phyloP scores from a whole-genome alignment of 2,113 vertebrate genomes.

The Sarotherodon lohbergeri region DNA sequence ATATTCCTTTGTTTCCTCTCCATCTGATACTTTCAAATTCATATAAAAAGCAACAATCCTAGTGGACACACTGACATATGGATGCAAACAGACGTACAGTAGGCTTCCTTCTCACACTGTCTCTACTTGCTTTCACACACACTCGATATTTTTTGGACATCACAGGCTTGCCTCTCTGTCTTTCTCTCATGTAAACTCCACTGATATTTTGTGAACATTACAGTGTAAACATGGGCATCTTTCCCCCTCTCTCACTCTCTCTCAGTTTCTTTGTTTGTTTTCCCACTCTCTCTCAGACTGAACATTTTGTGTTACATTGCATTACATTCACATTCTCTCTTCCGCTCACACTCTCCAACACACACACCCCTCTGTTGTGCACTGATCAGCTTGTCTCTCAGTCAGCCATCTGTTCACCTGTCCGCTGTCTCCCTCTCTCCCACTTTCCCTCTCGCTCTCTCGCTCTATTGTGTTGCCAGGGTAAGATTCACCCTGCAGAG shows the following conservation, averaged over 20 bases:
- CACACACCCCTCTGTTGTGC: constrained; percentile 17
- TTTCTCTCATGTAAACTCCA: constrained; percentile 8
- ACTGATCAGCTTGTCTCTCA: constrained; percentile 65
- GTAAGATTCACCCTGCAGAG: constrained; percentile 72
- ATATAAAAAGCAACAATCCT: not conserved
- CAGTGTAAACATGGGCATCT: constrained; percentile 30
- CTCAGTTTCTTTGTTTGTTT: constrained; percentile 4
- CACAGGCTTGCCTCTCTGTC: not conserved
- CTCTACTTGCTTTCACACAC: not conserved
- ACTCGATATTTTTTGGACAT: not conserved
- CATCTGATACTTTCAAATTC: not conserved
- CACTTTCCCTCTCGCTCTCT: not conserved
- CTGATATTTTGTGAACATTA: constrained; percentile 18
- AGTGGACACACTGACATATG: not conserved
- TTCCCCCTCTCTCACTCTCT: not conserved
- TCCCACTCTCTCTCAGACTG: not conserved
- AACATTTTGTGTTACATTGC: constrained; percentile 12
- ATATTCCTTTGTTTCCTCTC: not conserved
- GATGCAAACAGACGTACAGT: not conserved
- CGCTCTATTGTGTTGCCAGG: constrained; percentile 72
- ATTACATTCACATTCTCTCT: not conserved
- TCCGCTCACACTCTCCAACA: not conserved
- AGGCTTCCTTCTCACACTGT: not conserved
- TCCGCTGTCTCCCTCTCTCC: constrained; percentile 43
- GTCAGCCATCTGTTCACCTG: constrained; percentile 73